Percentiles rank a stretch among this genome's conserved stretches.
Conservation (phyloP, 1,140 invertebrate genomes). For the Caenorhabditis inopinata region DNA sequence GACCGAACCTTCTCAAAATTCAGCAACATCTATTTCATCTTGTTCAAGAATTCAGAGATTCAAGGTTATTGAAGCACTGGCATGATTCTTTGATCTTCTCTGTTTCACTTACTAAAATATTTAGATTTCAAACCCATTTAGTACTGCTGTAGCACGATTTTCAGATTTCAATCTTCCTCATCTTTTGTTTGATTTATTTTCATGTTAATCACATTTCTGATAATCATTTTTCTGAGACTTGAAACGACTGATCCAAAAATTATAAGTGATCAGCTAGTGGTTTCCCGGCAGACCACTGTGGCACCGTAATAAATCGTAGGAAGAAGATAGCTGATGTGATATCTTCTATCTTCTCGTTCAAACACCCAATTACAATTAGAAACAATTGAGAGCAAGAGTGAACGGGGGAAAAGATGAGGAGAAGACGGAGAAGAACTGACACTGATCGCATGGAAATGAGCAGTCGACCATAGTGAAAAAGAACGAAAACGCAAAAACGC, state of each 20-base stretch:
- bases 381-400: not conserved
- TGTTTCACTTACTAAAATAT: no score
- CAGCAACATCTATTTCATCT: no score
- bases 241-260: constrained; percentile 12
- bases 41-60: no score
- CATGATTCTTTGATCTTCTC: no score
- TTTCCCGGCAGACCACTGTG: not conserved
- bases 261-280: constrained; percentile 1
- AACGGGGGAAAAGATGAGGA: not conserved
- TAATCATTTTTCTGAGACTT: not conserved
- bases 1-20: no score
- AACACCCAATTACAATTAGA: constrained; percentile 33
- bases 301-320: not conserved
- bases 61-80: no score
- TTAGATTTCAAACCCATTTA: no score
- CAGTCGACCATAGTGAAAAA: constrained; percentile 4
- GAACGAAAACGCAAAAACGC: constrained; percentile 22
- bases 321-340: not conserved
- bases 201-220: not conserved
- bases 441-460: constrained; percentile 32
- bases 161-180: no score
- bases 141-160: no score
- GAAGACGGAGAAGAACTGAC: not conserved
- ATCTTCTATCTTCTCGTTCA: not conserved
- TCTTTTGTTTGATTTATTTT: no score